phyloP scores from a whole-genome alignment of 2,888 invertebrate genomes.

The Hoplodrina ambigua region DNA sequence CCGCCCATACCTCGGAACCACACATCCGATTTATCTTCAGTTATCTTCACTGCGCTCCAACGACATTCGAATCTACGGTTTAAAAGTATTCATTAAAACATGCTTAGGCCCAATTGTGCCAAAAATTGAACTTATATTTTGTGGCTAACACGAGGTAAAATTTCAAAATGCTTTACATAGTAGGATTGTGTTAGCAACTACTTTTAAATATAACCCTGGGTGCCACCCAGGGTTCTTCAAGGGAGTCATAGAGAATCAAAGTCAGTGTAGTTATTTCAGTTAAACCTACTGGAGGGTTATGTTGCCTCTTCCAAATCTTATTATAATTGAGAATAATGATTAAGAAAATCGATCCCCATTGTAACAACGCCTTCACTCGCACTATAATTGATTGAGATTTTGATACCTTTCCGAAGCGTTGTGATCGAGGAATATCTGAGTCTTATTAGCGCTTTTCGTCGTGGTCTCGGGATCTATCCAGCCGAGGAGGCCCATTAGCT shows the following conservation, averaged over 20 bases:
- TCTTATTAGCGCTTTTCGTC: slow-evolving; percentile 69
- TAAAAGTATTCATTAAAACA: neutral
- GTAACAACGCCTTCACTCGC: too few relatives aligned
- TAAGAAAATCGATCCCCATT: too few relatives aligned
- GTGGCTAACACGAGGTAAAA: too few relatives aligned
- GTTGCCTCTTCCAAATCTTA: too few relatives aligned
- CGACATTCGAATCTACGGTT: slow-evolving; percentile 91
- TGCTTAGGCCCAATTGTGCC: neutral
- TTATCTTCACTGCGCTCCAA: slow-evolving; percentile 94
- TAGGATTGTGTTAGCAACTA: too few relatives aligned
- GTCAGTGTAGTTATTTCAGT: too few relatives aligned
- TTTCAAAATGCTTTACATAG: too few relatives aligned
- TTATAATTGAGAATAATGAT: too few relatives aligned
- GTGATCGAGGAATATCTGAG: slow-evolving; percentile 94
- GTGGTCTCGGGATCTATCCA: slow-evolving; percentile 93
- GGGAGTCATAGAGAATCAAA: too few relatives aligned
- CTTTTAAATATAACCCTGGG: too few relatives aligned
- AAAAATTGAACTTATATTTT: neutral
- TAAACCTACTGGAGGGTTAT: too few relatives aligned
- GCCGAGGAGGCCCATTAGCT: slow-evolving; percentile 97
- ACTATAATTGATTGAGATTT: neutral
- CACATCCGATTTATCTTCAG: slow-evolving; percentile 92
- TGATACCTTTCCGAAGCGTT: slow-evolving; percentile 96
- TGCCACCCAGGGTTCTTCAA: too few relatives aligned
- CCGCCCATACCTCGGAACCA: slow-evolving; percentile 97